Evolutionary conservation across 2,797 vertebrate species (phyloP).

Genomic region (Fratercula arctica): DNA sequence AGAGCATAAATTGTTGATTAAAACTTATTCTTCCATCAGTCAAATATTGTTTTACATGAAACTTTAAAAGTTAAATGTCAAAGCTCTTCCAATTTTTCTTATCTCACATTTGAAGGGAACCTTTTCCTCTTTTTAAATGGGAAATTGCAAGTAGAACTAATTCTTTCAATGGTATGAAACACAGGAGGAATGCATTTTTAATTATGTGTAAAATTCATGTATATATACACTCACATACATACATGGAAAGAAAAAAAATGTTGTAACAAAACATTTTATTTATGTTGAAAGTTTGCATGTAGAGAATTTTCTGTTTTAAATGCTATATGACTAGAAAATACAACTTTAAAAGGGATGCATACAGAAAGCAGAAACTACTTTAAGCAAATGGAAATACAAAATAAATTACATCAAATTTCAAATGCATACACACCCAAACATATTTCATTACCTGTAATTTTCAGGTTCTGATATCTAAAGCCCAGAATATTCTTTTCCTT

Average conservation of each 20-base stretch:
- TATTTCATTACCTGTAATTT: neutral
- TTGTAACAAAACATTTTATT: neutral
- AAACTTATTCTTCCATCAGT: neutral
- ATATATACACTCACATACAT: neutral
- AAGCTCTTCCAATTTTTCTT: neutral
- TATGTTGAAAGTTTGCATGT: neutral
- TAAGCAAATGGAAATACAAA: neutral
- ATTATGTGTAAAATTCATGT: neutral
- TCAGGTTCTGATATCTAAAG: neutral
- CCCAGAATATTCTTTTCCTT: neutral
- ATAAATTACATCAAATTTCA: neutral
- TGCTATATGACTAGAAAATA: neutral
- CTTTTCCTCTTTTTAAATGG: neutral
- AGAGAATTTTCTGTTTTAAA: neutral
- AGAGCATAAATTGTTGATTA: neutral
- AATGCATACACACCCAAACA: fast-evolving
- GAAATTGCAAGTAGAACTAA: neutral
- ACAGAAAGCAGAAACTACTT: neutral
- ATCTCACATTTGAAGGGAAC: neutral
- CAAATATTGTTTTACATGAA: neutral
- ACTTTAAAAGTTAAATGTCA: neutral
- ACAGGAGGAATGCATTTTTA: neutral
- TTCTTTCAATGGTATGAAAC: neutral
- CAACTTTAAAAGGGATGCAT: neutral
- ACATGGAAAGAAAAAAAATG: neutral